A percentile compares a stretch with the other conserved stretches of the same genome.
Conservation (phyloP, 2,113 vertebrate species). For the Piliocolobus tephrosceles region DNA sequence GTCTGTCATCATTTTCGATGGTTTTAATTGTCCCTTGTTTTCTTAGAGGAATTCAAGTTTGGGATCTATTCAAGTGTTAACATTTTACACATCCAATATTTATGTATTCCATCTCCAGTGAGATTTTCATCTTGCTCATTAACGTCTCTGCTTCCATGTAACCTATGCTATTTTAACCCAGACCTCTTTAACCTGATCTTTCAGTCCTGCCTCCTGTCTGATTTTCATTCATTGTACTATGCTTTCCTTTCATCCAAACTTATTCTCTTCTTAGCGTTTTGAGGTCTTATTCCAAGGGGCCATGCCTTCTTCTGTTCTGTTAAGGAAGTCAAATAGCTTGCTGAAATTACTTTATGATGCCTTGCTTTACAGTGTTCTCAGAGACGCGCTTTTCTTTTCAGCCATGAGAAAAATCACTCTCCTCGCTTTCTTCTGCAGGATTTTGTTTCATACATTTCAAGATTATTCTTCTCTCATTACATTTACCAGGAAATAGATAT, state of each 20-base stretch:
- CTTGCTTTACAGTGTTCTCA: not conserved
- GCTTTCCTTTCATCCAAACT: not conserved
- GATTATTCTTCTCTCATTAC: not conserved
- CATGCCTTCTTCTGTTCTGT: not conserved
- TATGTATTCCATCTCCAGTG: rapidly evolving
- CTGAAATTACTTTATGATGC: not conserved
- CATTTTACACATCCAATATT: not conserved
- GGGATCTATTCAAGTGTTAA: not conserved
- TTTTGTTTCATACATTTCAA: not conserved
- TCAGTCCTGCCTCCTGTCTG: not conserved
- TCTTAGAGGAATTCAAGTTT: not conserved
- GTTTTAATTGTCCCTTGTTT: not conserved
- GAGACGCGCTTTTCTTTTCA: not conserved
- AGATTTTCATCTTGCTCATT: not conserved
- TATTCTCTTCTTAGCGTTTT: not conserved
- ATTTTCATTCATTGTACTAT: not conserved
- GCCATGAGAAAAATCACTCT: not conserved
- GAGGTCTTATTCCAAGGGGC: not conserved
- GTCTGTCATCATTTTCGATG: not conserved
- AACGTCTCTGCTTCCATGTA: not conserved
- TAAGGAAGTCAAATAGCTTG: not conserved
- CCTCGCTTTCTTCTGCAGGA: not conserved
- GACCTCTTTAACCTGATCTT: not conserved
- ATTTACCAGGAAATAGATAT: not conserved
- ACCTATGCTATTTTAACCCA: rapidly evolving